Conservation (phyloP, 2,888 invertebrate species). For the Alloscopus bannaensis region DNA sequence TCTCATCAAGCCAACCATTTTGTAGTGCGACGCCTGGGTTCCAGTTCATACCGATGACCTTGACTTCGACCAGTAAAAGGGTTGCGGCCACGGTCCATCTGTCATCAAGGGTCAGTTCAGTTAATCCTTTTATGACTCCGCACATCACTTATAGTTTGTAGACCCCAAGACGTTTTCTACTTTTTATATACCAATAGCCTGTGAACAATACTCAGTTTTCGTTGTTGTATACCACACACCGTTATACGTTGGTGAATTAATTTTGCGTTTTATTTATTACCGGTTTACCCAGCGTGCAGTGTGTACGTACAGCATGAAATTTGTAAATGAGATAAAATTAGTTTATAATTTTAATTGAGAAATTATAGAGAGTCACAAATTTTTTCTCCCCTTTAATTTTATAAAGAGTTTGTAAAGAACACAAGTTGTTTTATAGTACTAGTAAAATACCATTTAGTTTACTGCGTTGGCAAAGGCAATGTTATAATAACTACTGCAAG, state of each 20-base stretch:
- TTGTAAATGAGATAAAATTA: slow-evolving; percentile 1
- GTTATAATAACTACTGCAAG: neutral
- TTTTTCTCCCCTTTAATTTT: neutral
- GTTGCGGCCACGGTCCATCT: slow-evolving; percentile 45
- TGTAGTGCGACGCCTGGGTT: neutral
- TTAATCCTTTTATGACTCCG: slow-evolving; percentile 47
- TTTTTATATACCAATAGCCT: slow-evolving; percentile 28
- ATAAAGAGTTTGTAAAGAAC: neutral
- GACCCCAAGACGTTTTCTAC: too few species aligned
- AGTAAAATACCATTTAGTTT: neutral
- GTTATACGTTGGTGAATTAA: neutral
- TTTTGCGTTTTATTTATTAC: too few species aligned
- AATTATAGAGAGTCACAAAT: neutral
- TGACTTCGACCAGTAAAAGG: slow-evolving; percentile 38
- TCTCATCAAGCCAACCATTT: slow-evolving; percentile 3
- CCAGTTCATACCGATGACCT: slow-evolving; percentile 32
- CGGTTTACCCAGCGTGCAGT: too few species aligned
- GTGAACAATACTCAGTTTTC: slow-evolving; percentile 30
- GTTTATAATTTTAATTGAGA: neutral
- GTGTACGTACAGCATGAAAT: too few species aligned
- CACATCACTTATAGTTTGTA: too few species aligned
- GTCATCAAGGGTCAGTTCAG: slow-evolving; percentile 51
- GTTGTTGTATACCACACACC: slow-evolving; percentile 1
- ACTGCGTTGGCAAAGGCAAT: slow-evolving; percentile 16
- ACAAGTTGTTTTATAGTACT: neutral